phyloP scores from a whole-genome alignment of 2,888 invertebrate species.

The Luffia ferchaultella region DNA sequence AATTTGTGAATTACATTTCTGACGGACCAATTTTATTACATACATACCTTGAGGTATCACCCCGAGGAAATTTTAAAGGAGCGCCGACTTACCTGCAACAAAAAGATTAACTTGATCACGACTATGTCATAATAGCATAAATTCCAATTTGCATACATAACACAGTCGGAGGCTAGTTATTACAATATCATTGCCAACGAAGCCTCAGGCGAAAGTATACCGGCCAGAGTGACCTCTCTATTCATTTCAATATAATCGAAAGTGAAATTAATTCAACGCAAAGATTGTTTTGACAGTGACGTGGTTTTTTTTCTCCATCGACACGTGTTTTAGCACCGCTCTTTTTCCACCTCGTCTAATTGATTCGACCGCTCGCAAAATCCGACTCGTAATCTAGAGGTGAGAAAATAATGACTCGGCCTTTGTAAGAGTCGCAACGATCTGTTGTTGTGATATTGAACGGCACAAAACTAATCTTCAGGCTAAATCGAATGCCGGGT shows the following conservation, averaged over 20 bases:
- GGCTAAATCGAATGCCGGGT: too few species aligned
- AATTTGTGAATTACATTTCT: constrained; percentile 2
- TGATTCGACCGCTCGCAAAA: constrained; percentile 12
- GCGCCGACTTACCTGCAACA: constrained; percentile 38
- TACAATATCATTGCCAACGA: too few species aligned
- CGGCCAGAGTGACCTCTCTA: constrained; percentile 42
- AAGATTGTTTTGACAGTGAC: constrained; percentile 38
- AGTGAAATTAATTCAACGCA: constrained; percentile 52
- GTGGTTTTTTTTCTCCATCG: too few species aligned
- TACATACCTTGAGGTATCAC: neutral
- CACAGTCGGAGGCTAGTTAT: constrained; percentile 24
- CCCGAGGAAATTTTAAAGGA: neutral
- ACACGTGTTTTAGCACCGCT: constrained; percentile 27
- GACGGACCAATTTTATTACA: neutral
- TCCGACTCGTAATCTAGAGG: constrained; percentile 8
- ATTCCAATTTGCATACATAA: constrained; percentile 28
- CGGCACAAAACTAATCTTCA: too few species aligned
- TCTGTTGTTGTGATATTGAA: too few species aligned
- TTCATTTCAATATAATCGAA: constrained; percentile 56
- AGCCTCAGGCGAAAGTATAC: constrained; percentile 49
- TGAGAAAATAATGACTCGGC: constrained; percentile 14
- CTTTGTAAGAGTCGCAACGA: too few species aligned
- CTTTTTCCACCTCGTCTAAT: constrained; percentile 19
- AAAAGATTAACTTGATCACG: too few species aligned
- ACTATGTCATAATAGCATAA: constrained; percentile 30